Conservation (phyloP, 2,113 vertebrate genomes). For the Python bivittatus region DNA sequence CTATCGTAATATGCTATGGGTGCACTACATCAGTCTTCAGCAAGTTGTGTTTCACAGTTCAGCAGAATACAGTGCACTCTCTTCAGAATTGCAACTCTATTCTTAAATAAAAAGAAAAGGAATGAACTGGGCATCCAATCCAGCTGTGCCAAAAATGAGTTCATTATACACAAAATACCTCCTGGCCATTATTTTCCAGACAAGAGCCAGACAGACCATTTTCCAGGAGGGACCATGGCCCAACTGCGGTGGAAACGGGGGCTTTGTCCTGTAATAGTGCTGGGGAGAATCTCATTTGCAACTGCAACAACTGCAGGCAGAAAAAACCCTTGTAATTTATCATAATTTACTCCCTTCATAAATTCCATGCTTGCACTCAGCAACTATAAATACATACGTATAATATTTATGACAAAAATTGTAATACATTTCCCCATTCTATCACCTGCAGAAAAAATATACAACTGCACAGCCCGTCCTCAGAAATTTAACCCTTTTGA, state of each 20-base stretch:
- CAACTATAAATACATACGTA: constrained; percentile 41
- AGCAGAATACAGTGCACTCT: background rate
- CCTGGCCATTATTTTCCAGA: background rate
- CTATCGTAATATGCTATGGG: background rate
- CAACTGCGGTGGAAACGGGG: background rate
- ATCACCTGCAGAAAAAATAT: background rate
- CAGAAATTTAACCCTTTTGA: background rate
- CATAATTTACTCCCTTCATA: constrained; percentile 34
- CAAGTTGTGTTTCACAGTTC: background rate
- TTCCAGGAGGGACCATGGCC: background rate
- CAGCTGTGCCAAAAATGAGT: background rate
- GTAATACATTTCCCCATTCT: background rate
- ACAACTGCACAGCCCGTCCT: rapidly evolving
- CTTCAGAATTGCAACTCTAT: background rate
- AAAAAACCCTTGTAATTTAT: background rate
- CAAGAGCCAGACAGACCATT: background rate
- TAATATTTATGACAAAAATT: background rate
- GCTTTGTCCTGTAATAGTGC: background rate
- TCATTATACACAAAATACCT: background rate
- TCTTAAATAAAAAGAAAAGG: background rate
- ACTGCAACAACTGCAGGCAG: background rate
- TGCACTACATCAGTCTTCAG: background rate
- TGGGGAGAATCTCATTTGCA: rapidly evolving
- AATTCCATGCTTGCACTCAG: constrained; percentile 19
- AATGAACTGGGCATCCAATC: background rate